Evolutionary conservation across 1,140 invertebrate genomes (phyloP).

Genomic region (Conopomorpha cramerella): DNA sequence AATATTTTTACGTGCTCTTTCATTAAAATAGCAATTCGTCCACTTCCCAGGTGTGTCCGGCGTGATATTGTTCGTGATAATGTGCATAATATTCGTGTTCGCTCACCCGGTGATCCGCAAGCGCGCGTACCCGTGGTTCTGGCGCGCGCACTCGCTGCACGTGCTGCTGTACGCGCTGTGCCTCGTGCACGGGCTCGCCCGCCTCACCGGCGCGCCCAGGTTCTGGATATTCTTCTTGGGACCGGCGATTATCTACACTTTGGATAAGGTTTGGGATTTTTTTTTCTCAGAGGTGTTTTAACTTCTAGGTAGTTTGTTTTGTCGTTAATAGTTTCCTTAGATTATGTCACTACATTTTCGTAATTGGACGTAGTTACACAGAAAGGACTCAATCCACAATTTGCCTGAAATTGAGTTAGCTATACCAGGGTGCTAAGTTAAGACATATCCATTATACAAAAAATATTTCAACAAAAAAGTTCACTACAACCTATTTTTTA

Average conservation of each 20-base stretch:
- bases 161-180: slow-evolving; percentile 88
- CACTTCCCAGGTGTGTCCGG: slow-evolving; percentile 88
- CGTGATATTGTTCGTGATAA: slow-evolving; percentile 89
- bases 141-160: slow-evolving; percentile 95
- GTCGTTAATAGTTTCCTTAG: too few relatives aligned
- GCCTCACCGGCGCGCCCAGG: slow-evolving; percentile 87
- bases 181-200: slow-evolving; percentile 92
- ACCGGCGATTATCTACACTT: slow-evolving; percentile 86
- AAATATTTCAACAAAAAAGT: too few relatives aligned
- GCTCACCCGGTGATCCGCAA: slow-evolving; percentile 93
- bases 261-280: slow-evolving; percentile 85
- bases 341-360: too few relatives aligned
- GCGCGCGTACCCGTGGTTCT: slow-evolving; percentile 95
- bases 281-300: background rate
- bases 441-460: too few relatives aligned
- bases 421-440: too few relatives aligned
- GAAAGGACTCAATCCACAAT: too few relatives aligned
- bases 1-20: too few relatives aligned
- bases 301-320: too few relatives aligned
- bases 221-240: slow-evolving; percentile 97
- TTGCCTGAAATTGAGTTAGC: too few relatives aligned
- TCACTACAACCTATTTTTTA: too few relatives aligned
- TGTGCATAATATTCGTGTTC: slow-evolving; percentile 97
- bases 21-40: too few relatives aligned
- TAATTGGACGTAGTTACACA: too few relatives aligned